phyloP scores from a whole-genome alignment of 2,113 vertebrate species.

The Eublepharis macularius region DNA sequence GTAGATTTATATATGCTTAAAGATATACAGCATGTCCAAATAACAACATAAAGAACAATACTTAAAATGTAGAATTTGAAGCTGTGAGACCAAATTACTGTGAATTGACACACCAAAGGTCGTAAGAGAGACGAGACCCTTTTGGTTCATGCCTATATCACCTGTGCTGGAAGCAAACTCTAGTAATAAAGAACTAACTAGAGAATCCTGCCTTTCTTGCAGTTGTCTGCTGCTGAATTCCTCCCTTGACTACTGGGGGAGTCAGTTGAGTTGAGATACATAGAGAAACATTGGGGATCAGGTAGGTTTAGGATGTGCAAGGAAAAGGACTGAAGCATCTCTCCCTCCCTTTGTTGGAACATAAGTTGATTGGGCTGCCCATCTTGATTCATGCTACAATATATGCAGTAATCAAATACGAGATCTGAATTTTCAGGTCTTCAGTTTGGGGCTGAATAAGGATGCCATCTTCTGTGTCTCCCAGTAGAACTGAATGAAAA shows the following conservation, averaged over 20 bases:
- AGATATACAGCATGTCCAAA: no score
- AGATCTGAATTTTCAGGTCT: not conserved
- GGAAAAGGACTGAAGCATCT: not conserved
- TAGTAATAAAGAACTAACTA: no score
- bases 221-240: no score
- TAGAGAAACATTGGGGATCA: not conserved
- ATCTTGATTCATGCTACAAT: not conserved
- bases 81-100: no score
- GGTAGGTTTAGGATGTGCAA: not conserved
- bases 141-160: no score
- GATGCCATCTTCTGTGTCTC: not conserved
- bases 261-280: not conserved
- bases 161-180: no score
- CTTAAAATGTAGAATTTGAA: no score
- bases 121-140: no score
- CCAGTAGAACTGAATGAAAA: not conserved
- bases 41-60: no score
- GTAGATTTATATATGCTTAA: no score
- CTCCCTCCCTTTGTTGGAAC: not conserved
- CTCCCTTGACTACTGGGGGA: not conserved
- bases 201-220: not conserved
- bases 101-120: no score
- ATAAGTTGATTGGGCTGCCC: not conserved
- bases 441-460: not conserved
- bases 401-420: not conserved